Conservation (phyloP, 2,888 invertebrate genomes). For the Entomobrya proxima region DNA sequence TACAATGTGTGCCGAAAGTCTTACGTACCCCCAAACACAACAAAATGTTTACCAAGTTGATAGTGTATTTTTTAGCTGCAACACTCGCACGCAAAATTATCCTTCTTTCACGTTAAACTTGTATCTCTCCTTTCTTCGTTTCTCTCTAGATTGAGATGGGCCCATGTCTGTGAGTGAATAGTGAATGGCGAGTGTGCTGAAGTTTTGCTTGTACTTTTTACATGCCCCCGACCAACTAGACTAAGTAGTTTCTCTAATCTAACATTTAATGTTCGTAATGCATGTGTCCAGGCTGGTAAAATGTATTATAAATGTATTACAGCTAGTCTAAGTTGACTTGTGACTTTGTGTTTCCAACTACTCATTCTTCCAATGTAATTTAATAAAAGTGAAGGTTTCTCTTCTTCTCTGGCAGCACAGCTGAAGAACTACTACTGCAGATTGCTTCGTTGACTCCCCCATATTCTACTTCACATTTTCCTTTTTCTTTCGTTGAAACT, state of each 20-base stretch:
- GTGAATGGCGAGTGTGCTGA: neutral
- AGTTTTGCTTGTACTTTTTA: neutral
- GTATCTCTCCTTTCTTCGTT: neutral
- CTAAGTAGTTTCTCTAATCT: slow-evolving; percentile 64
- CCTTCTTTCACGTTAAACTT: neutral
- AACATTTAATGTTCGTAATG: slow-evolving; percentile 67
- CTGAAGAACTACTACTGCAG: neutral
- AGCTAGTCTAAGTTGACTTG: slow-evolving; percentile 60
- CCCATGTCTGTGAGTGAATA: neutral
- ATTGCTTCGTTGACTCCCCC: neutral
- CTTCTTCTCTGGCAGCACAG: slow-evolving; percentile 3
- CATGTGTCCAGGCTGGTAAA: slow-evolving; percentile 63
- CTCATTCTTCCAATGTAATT: slow-evolving; percentile 67
- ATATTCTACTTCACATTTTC: neutral
- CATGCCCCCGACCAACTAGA: neutral
- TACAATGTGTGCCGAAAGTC: neutral
- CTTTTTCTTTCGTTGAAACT: neutral
- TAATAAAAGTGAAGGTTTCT: slow-evolving; percentile 62
- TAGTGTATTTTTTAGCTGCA: neutral
- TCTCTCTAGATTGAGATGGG: no score
- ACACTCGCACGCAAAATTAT: neutral
- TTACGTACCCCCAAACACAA: neutral
- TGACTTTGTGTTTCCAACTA: slow-evolving; percentile 54
- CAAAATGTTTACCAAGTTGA: neutral
- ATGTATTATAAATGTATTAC: slow-evolving; percentile 65